Conservation (phyloP, 2,797 vertebrate species). For the Manis crassicaudata region DNA sequence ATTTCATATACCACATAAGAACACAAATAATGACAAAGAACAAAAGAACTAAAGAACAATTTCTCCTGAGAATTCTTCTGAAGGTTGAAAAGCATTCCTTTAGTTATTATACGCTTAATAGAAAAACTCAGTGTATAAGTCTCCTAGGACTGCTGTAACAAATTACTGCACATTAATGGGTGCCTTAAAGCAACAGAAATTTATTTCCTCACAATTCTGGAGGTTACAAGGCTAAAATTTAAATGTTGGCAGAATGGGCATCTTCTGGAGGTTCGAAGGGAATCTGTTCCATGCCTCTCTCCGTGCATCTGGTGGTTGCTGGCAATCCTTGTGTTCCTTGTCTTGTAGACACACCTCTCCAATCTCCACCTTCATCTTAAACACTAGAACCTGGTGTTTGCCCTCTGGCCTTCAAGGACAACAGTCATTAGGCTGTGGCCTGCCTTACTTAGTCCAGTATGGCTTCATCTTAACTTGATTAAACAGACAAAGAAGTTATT, state of each 20-base stretch:
- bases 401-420: neutral
- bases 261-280: neutral
- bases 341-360: neutral
- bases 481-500: neutral
- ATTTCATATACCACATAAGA: neutral
- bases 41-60: neutral
- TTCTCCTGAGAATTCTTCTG: neutral
- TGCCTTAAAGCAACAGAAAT: neutral
- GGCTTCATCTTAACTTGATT: neutral
- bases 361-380: neutral
- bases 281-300: neutral
- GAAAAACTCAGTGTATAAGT: neutral
- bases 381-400: neutral
- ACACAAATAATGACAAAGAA: slow-evolving; percentile 27
- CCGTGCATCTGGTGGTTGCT: neutral
- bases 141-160: neutral
- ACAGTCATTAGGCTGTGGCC: neutral
- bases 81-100: neutral
- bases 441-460: neutral
- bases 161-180: neutral
- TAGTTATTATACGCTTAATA: neutral
- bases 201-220: neutral
- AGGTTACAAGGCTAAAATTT: neutral
- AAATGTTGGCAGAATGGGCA: neutral
- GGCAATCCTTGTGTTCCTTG: neutral